phyloP scores from a whole-genome alignment of 2,797 vertebrate genomes.

The Yasuhikotakia modesta region DNA sequence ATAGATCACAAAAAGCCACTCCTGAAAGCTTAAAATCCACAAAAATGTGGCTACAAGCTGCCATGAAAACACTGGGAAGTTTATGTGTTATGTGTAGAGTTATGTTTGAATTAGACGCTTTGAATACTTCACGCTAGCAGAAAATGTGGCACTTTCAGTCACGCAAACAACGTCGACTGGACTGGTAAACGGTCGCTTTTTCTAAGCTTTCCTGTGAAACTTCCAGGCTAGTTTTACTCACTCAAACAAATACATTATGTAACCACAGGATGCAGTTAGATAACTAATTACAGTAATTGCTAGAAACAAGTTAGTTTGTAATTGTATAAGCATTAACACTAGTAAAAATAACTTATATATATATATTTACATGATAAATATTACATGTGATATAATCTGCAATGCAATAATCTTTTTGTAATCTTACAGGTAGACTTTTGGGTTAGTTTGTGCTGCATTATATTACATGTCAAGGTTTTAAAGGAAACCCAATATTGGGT shows the following conservation, averaged over 20 bases:
- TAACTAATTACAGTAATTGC: too few species aligned
- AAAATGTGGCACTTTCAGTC: conserved; percentile 67
- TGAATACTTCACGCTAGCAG: conserved; percentile 66
- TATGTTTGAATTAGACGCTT: conserved; percentile 49
- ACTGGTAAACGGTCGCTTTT: conserved; percentile 42
- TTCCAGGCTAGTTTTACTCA: not conserved
- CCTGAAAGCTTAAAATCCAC: conserved; percentile 30
- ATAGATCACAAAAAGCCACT: conserved; percentile 24
- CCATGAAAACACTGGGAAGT: conserved; percentile 37
- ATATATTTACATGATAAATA: too few species aligned
- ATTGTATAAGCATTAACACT: too few species aligned
- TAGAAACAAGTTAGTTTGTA: too few species aligned
- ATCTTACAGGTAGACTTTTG: too few species aligned
- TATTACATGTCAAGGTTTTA: too few species aligned
- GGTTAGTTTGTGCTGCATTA: too few species aligned
- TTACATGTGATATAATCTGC: too few species aligned
- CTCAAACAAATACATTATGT: conserved; percentile 4
- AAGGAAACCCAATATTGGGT: not conserved
- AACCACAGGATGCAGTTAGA: conserved; percentile 1
- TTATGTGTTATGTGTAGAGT: not conserved
- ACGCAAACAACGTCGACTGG: conserved; percentile 59
- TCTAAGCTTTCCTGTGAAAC: conserved; percentile 3
- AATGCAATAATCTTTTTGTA: too few species aligned
- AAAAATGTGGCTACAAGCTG: conserved; percentile 40
- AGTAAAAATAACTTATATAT: too few species aligned